Evolutionary conservation across 2,888 invertebrate species (phyloP), one percentile per base, ranked within the genome.

Genomic region (Arge pagana): DNA sequence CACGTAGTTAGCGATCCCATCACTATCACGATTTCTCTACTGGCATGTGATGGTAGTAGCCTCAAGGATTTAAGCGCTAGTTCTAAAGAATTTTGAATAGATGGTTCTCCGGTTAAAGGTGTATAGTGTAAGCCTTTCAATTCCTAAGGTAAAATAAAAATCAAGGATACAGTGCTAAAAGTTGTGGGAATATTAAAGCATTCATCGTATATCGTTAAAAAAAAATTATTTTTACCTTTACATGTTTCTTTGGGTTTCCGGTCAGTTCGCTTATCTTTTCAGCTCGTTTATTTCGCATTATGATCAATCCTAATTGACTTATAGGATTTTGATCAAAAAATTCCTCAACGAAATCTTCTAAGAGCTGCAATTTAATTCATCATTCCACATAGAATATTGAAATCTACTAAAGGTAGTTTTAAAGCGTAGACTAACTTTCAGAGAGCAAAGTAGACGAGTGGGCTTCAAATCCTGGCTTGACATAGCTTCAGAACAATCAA

Each of bases 321-420:
- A 99, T 90, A 7, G 99, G 99, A 78, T 99, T 99, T 77, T 97
- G 96, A 77, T 98, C 97, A 77, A 98, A 97, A 74, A 93, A 99
- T 74, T 97, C 96, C 64, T 96, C 93, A 53, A 99, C 86, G 76
- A 98, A 99, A 58, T 87, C 85, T 78, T 96, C 93, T 55, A 99
- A 74, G 10, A 96, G 80, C 93, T 95, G 74, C 59, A 84, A 80
- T 58, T 58, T 59, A 55, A 58, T 49, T 48, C 40, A 49, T 50
- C 26, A 43, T 48, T 8, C 31, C 28, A 10, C 3, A 8, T n/a
- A 26, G 28, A 26, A 8, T 26, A 26, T 18, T 18, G 30, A 23
- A 4, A 48, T 10, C 10, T 36, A n/a, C 24, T 48, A 1, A 11
- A 16, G 16, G 11, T 8, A 6, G 28, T 3, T 26, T 39, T 8